Evolutionary conservation across 2,797 vertebrate species (phyloP), one percentile per base, ranked within the genome.

Genomic region (Echeneis naucrates): DNA sequence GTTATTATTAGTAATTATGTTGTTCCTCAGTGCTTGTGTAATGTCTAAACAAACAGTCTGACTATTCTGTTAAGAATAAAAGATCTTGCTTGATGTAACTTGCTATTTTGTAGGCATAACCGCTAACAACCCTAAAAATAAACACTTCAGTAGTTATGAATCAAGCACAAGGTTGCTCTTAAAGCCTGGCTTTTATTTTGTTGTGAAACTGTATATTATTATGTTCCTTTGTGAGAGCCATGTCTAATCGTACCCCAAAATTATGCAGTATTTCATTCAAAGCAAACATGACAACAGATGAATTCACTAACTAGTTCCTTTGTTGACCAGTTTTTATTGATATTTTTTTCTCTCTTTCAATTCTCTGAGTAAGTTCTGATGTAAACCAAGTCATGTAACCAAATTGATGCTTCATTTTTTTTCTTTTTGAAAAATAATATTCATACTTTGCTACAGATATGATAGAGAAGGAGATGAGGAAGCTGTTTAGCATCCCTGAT

Each of bases 391-490:
- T 26, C n/a, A 19, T 19, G 13, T 64, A 11, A 57, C 19, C 3
- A 14, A 8, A 6, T 24, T 19, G 11, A 59, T 30, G 5, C 23
- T 23, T 5, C 50, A 2, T 32, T 48, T 27, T 33, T 2, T 12
- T 17, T 33, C 12, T 26, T n/a, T n/a, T n/a, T n/a, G n/a, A n/a
- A n/a, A n/a, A n/a, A 19, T 38, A 3, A 54, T 24, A 19, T 56
- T 58, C 3, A 4, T 1, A 0, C 53, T 58, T 24, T 52, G 14
- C 56, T 42, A 23, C 72, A 99, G 98, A 99, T 85, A 93, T 96
- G 86, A 99, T 99, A 72, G 98, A 99, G 89, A 98, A 97, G 77
- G 98, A 99, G 88, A 99, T 99, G 96, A 95, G 97, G 84, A 98
- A 97, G 91, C 94, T 98, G 84, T 99, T 99, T 93, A 98, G 85